Percentiles rank a stretch among this genome's conserved stretches.
Evolutionary conservation across 2,113 vertebrate species (phyloP).

Genomic region (Larimichthys crocea): DNA sequence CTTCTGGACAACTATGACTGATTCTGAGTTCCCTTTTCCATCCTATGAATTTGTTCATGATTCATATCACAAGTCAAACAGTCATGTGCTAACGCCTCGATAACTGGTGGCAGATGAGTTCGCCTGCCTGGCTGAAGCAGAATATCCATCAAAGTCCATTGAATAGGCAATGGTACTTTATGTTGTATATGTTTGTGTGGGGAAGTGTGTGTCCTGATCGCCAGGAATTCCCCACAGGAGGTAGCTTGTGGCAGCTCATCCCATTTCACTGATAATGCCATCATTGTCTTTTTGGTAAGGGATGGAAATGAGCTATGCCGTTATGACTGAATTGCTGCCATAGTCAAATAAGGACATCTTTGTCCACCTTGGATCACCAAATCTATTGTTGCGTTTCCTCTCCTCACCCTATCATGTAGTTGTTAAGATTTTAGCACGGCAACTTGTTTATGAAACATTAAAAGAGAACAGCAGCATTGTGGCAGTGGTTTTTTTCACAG

Average conservation of each 20-base stretch:
- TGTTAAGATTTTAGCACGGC: slow-evolving; percentile 6
- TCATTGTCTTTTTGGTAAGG: slow-evolving; percentile 58
- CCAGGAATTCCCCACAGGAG: slow-evolving; percentile 71
- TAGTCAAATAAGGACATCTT: slow-evolving; percentile 42
- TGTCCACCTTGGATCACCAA: slow-evolving; percentile 26
- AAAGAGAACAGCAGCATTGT: slow-evolving; percentile 25
- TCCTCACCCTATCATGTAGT: background rate
- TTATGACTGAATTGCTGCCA: slow-evolving; percentile 27
- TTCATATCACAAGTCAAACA: slow-evolving; percentile 56
- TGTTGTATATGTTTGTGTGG: slow-evolving; percentile 36
- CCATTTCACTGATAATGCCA: slow-evolving; percentile 67
- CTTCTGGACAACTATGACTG: slow-evolving; percentile 49
- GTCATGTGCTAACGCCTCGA: slow-evolving; percentile 29
- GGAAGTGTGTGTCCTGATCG: slow-evolving; percentile 55
- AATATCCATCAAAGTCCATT: slow-evolving; percentile 31
- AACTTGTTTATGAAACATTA: slow-evolving; percentile 27
- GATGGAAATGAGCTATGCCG: slow-evolving; percentile 65
- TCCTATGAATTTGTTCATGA: slow-evolving; percentile 46
- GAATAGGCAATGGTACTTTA: slow-evolving; percentile 18
- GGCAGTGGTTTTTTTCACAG: slow-evolving; percentile 21
- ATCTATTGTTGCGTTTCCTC: slow-evolving; percentile 24
- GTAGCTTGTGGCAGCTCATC: slow-evolving; percentile 58
- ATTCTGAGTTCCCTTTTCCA: slow-evolving; percentile 40
- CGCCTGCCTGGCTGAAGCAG: slow-evolving; percentile 32
- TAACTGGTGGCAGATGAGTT: slow-evolving; percentile 18